A percentile compares a stretch with the other conserved stretches of the same genome.
These are phyloP conservation scores for Pantala flavescens DNA, from an alignment of 1,140 invertebrate genomes.

Conservation along the genomic window DNA sequence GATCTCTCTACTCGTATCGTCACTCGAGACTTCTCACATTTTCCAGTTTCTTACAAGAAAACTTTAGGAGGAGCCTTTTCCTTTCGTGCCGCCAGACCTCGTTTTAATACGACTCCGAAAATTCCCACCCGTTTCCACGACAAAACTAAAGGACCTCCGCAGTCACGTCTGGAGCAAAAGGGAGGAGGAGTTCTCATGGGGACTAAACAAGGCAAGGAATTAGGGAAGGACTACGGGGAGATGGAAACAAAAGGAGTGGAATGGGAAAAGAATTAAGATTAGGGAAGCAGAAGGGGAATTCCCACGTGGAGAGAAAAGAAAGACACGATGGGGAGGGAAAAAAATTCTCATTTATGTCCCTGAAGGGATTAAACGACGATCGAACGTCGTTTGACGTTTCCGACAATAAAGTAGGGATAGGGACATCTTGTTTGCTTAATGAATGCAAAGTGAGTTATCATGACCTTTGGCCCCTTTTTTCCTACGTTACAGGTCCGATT, in stretches of 20 bases:
- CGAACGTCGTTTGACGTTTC: conserved; percentile 4
- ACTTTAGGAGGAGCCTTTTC: neutral
- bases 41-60: neutral
- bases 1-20: neutral
- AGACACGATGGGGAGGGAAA: no score
- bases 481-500: no score
- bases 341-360: neutral
- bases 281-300: neutral
- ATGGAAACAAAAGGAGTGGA: no score
- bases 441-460: conserved; percentile 6
- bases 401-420: conserved; percentile 2
- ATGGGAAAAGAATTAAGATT: neutral
- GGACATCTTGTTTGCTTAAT: conserved; percentile 10
- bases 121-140: neutral
- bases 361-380: neutral
- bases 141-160: neutral
- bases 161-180: neutral
- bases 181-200: neutral
- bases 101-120: neutral
- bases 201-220: neutral
- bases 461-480: neutral
- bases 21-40: neutral
- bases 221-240: neutral
- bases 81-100: neutral
- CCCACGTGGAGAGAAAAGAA: neutral